Evolutionary conservation across 2,888 invertebrate genomes (phyloP), one percentile per base, ranked within the genome.

Genomic region (Eilema caniola): DNA sequence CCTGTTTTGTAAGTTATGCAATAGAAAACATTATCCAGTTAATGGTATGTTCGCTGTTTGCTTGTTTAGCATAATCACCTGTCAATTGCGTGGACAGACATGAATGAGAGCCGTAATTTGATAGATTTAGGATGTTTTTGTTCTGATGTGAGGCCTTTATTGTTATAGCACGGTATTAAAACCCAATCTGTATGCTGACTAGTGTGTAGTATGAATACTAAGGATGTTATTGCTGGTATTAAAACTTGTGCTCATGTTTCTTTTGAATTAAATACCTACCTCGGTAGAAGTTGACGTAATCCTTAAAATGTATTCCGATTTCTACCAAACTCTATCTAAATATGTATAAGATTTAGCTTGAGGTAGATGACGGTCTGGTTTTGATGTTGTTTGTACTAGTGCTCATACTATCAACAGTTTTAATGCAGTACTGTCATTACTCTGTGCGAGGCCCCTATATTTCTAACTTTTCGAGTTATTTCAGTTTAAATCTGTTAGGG

Each of bases 1-100:
- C 94, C 90, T 82, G 93, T 93, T 91, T 57, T 85, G 78, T 87
- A 88, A 91, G 88, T 93, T 93, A 93, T 92, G 93, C 93, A 94
- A 94, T 88, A 89, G 88, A 90, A 89, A 89, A 89, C 85, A 89
- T 88, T 89, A 92, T 88, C 85, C 83, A 86, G 85, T 86, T 88
- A 90, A 90, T 90, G 87, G 85, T 83, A 87, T 86, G 86, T 85
- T 83, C 74, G 82, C 85, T 85, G 87, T 72, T n/a, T 82, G 82
- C 83, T 85, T 88, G 85, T 84, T 91, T 90, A 90, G 80, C 88
- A 89, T 92, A 90, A 90, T 91, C 90, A 90, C 90, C 90, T 91
- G 91, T 88, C 91, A 88, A 89, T 88, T 88, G 84, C 86, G 80
- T 72, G 77, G 72, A 83, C 81, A 82, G 80, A 84, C 73, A 76